A percentile compares a stretch with the other conserved stretches of the same genome.
These are phyloP conservation scores for Monomorium pharaonis DNA, from an alignment of 1,140 invertebrate species.

Conservation along the genomic window DNA sequence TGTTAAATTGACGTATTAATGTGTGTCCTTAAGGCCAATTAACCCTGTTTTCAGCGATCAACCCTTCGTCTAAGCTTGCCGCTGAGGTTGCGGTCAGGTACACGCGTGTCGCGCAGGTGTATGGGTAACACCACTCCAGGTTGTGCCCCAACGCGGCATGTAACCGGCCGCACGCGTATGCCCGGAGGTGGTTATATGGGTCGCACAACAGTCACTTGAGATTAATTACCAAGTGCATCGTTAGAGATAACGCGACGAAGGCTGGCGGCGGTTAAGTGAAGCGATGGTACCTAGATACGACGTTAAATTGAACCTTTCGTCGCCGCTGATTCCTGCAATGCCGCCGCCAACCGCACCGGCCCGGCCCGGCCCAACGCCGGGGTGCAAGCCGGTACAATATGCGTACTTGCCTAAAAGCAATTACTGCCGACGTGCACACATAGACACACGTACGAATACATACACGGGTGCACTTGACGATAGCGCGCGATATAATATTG, in stretches of 20 bases:
- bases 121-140: conserved; percentile 21
- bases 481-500: conserved; percentile 67
- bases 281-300: conserved; percentile 61
- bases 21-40: conserved; percentile 13
- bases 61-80: conserved; percentile 24
- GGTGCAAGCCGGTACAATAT: conserved; percentile 32
- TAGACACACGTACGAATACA: not conserved
- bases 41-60: conserved; percentile 44
- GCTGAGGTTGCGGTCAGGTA: conserved; percentile 31
- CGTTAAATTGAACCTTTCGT: conserved; percentile 75
- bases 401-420: conserved; percentile 68
- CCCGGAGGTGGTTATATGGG: conserved; percentile 61
- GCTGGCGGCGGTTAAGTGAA: conserved; percentile 51
- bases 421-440: conserved; percentile 54
- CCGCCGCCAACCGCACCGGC: conserved; percentile 30
- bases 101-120: conserved; percentile 27
- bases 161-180: conserved; percentile 43
- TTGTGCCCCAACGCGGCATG: conserved; percentile 40
- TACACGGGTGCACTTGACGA: conserved; percentile 34
- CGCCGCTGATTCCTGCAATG: conserved; percentile 66
- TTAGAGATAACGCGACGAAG: conserved; percentile 71
- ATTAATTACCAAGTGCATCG: conserved; percentile 75
- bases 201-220: conserved; percentile 65
- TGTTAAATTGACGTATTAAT: conserved; percentile 2
- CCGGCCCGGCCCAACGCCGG: not conserved